Evolutionary conservation across 2,888 invertebrate species (phyloP).

Genomic region (Orchestes rusci): DNA sequence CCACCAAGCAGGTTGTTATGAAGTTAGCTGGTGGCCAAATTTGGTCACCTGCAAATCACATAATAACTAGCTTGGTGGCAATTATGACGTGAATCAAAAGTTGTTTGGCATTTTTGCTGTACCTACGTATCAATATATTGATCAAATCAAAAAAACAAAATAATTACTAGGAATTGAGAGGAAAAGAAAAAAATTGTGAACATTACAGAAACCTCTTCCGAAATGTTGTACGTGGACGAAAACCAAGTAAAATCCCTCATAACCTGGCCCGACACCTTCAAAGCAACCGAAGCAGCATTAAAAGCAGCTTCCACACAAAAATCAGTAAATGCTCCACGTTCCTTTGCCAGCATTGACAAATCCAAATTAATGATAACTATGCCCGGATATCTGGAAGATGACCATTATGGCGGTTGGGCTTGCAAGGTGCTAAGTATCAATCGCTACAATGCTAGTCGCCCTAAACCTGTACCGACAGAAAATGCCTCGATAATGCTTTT

Average conservation of each 20-base stretch:
- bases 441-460: conserved; percentile 36
- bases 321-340: conserved; percentile 39
- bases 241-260: conserved; percentile 36
- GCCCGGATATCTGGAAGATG: conserved; percentile 44
- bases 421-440: conserved; percentile 48
- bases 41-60: too few relatives aligned
- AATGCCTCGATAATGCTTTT: conserved; percentile 46
- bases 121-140: too few relatives aligned
- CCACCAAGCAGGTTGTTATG: too few relatives aligned
- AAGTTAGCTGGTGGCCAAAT: too few relatives aligned
- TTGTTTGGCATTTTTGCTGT: too few relatives aligned
- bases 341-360: conserved; percentile 31
- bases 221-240: background rate
- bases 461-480: conserved; percentile 44
- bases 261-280: conserved; percentile 41
- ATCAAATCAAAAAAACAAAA: too few relatives aligned
- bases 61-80: too few relatives aligned
- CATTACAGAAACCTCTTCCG: too few relatives aligned
- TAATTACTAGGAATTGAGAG: too few relatives aligned
- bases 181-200: too few relatives aligned
- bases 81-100: too few relatives aligned
- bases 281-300: conserved; percentile 43
- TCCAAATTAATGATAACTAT: conserved; percentile 40
- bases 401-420: conserved; percentile 37
- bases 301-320: conserved; percentile 34